phyloP scores from a whole-genome alignment of 2,113 vertebrate genomes.

The Chitala chitala region DNA sequence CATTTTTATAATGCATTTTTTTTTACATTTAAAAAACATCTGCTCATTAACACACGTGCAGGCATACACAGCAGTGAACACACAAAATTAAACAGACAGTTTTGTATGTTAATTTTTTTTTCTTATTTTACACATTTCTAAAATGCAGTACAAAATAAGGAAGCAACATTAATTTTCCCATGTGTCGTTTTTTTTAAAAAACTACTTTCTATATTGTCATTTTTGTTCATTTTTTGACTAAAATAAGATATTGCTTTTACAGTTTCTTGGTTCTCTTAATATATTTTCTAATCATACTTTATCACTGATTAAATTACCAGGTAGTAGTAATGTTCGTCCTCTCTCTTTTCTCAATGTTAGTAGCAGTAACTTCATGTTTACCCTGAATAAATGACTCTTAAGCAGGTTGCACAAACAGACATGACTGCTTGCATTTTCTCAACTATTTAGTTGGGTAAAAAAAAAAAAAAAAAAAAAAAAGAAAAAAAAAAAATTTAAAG shows the following conservation, averaged over 20 bases:
- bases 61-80: constrained; percentile 4
- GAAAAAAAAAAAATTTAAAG: constrained; percentile 31
- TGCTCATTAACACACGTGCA: constrained; percentile 1
- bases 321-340: constrained; percentile 31
- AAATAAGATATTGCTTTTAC: constrained; percentile 51
- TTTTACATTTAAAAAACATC: neutral
- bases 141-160: constrained; percentile 48
- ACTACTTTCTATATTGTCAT: constrained; percentile 34
- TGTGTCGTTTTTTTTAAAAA: constrained; percentile 28
- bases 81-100: constrained; percentile 28
- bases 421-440: constrained; percentile 26
- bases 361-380: constrained; percentile 34
- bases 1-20: too few species aligned
- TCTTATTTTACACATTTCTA: constrained; percentile 42
- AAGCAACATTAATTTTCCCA: constrained; percentile 42
- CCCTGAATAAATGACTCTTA: constrained; percentile 31
- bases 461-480: too few species aligned
- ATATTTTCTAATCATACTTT: constrained; percentile 33
- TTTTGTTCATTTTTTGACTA: constrained; percentile 42
- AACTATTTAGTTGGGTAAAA: constrained; percentile 24
- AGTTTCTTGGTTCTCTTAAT: constrained; percentile 38
- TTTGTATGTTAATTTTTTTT: constrained; percentile 28
- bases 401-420: constrained; percentile 30
- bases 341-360: constrained; percentile 33
- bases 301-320: constrained; percentile 35